Evolutionary conservation across 92 coral and sea anemone genomes (phyloP).

Genomic region (Epizoanthus scotinus): DNA sequence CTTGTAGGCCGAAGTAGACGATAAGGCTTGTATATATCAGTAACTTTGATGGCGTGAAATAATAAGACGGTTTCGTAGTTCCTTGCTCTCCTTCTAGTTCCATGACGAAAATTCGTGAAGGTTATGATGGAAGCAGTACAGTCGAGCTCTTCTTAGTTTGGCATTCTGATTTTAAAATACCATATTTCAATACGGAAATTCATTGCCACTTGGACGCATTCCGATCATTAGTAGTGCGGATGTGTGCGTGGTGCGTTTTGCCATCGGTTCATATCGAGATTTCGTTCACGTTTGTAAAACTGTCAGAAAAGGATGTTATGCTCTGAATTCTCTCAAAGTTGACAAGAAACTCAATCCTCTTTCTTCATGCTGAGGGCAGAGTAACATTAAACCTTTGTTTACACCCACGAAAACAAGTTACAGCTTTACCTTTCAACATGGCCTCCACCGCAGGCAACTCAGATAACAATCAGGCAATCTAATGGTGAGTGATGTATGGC

Average conservation of each 20-base stretch:
- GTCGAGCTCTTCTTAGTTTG: not conserved
- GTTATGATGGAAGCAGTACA: not conserved
- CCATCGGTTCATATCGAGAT: too few relatives aligned
- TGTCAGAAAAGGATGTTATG: too few relatives aligned
- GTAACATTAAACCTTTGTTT: constrained; percentile 28
- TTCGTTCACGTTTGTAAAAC: too few relatives aligned
- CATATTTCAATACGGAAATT: too few relatives aligned
- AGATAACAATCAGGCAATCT: too few relatives aligned
- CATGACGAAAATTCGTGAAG: not conserved
- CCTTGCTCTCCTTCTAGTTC: not conserved
- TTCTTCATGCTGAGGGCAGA: constrained; percentile 1
- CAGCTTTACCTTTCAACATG: constrained; percentile 17
- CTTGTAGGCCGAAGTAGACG: not conserved
- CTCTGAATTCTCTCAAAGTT: not conserved
- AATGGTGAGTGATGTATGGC: too few relatives aligned
- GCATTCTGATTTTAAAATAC: too few relatives aligned
- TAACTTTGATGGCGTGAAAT: not conserved
- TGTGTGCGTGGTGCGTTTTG: too few relatives aligned
- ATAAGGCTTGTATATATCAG: not conserved
- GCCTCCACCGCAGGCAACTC: not conserved
- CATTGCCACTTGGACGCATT: too few relatives aligned
- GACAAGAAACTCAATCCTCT: not conserved
- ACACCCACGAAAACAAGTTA: not conserved
- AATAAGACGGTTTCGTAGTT: not conserved
- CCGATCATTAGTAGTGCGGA: too few relatives aligned